phyloP scores from a whole-genome alignment of 2,888 invertebrate genomes.

The Luperina nickerlii region DNA sequence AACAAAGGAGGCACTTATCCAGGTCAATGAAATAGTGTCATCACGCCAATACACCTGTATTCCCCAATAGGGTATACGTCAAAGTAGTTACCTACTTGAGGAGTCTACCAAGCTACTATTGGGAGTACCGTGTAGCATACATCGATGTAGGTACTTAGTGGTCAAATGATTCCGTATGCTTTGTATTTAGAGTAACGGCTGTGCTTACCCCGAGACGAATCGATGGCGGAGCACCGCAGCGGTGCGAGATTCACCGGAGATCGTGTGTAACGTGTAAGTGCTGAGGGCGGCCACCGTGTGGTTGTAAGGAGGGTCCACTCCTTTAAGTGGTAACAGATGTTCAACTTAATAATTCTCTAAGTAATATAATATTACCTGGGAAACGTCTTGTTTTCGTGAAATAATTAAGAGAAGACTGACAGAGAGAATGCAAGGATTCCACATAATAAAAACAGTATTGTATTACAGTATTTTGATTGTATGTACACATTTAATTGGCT shows the following conservation, averaged over 20 bases:
- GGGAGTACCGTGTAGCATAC: too few species aligned
- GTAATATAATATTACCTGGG: background rate
- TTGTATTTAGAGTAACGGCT: background rate
- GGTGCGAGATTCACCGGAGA: background rate
- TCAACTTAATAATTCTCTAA: too few species aligned
- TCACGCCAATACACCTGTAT: too few species aligned
- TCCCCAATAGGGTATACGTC: too few species aligned
- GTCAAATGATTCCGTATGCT: too few species aligned
- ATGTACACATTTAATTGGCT: constrained; percentile 51
- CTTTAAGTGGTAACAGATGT: too few species aligned
- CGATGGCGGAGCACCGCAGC: background rate
- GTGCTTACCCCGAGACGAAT: background rate
- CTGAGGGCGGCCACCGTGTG: background rate
- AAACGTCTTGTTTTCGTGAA: background rate
- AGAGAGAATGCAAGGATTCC: background rate
- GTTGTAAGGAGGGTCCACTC: background rate
- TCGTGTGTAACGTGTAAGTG: background rate
- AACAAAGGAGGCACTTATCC: too few species aligned
- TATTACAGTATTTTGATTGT: constrained; percentile 27
- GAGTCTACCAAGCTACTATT: too few species aligned
- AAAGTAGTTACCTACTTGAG: too few species aligned
- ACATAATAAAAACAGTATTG: background rate
- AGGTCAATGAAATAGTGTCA: too few species aligned
- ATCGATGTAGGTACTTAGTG: too few species aligned
- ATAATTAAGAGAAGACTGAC: background rate